phyloP scores from a whole-genome alignment of 2,888 invertebrate genomes.

The Rotaria macrura region DNA sequence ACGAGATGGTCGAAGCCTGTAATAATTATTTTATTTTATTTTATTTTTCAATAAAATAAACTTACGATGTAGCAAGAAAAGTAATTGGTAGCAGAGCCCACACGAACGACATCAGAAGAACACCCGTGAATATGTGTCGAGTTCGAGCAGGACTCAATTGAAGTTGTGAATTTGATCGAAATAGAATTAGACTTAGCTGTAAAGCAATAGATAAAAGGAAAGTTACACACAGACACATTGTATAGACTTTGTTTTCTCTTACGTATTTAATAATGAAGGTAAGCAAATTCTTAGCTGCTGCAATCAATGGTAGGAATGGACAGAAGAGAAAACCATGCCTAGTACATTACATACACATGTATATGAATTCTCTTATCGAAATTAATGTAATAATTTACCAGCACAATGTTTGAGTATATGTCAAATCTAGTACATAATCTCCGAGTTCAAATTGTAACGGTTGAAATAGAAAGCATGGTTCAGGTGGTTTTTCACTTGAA shows the following conservation, averaged over 20 bases:
- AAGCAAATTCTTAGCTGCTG: neutral
- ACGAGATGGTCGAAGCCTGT: neutral
- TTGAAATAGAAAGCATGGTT: neutral
- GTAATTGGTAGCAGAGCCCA: neutral
- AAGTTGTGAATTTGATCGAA: neutral
- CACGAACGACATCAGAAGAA: neutral
- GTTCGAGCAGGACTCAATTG: conserved; percentile 12
- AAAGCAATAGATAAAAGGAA: neutral
- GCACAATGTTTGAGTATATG: neutral
- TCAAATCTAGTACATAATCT: conserved; percentile 18
- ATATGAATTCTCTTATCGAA: neutral
- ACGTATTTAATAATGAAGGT: neutral
- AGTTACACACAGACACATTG: neutral
- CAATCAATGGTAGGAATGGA: conserved; percentile 6
- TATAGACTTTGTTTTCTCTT: neutral
- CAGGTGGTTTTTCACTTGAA: neutral
- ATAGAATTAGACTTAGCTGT: neutral
- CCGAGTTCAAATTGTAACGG: neutral
- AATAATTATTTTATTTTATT: neutral
- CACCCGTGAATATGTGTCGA: neutral
- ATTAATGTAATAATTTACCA: neutral
- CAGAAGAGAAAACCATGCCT: conserved; percentile 16
- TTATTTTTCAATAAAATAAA: neutral
- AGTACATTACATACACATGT: neutral
- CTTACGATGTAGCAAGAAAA: conserved; percentile 9